A percentile compares a stretch with the other conserved stretches of the same genome.
Conservation (phyloP, 2,888 invertebrate genomes). For the Dasypolia templi region DNA sequence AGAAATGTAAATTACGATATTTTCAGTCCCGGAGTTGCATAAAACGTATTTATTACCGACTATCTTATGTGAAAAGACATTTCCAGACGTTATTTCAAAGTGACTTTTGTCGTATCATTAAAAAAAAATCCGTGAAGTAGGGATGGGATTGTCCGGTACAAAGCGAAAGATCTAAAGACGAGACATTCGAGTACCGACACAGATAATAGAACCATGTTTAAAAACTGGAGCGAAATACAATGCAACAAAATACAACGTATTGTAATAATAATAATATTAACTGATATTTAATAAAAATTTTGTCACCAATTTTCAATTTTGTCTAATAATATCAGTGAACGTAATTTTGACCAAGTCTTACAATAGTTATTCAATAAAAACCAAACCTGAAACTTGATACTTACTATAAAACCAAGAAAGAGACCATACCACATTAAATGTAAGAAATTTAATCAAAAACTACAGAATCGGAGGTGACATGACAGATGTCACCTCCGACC, state of each 20-base stretch:
- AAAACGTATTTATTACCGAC: background rate
- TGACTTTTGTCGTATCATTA: conserved; percentile 23
- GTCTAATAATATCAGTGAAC: too few species aligned
- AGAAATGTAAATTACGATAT: background rate
- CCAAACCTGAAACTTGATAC: too few species aligned
- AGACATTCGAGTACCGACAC: background rate
- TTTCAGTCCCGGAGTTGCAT: background rate
- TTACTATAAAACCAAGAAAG: too few species aligned
- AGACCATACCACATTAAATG: too few species aligned
- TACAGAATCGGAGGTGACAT: too few species aligned
- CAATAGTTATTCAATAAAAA: too few species aligned
- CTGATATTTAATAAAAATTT: too few species aligned
- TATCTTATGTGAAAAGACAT: background rate
- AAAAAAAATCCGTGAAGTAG: conserved; percentile 13
- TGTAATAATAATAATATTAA: too few species aligned
- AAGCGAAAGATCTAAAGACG: conserved; percentile 15
- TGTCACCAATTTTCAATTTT: too few species aligned
- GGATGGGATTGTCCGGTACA: conserved; percentile 14
- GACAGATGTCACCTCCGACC: too few species aligned
- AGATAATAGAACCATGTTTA: background rate
- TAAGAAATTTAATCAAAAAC: too few species aligned
- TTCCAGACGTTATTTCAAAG: conserved; percentile 1
- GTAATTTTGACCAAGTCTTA: too few species aligned
- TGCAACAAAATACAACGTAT: background rate
- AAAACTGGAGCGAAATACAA: conserved; percentile 4